Conservation (phyloP, 2,113 vertebrate species). For the Pristiophorus japonicus region DNA sequence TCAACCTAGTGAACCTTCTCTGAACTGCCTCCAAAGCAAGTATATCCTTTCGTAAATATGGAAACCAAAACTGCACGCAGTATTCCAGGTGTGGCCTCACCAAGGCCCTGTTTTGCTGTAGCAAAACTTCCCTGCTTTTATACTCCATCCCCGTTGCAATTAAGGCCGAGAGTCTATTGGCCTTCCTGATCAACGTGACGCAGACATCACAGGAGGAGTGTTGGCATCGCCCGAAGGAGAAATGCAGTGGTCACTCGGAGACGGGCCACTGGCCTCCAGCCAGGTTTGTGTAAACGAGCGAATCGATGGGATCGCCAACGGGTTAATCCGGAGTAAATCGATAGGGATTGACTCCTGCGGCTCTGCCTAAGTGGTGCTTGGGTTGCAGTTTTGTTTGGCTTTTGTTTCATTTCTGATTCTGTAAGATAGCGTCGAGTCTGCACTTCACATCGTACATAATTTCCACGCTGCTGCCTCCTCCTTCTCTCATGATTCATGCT, state of each 20-base stretch:
- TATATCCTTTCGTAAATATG: too few species aligned
- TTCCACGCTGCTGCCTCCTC: background rate
- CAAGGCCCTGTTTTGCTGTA: too few species aligned
- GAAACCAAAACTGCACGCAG: too few species aligned
- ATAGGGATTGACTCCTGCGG: background rate
- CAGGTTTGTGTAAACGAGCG: constrained; percentile 12
- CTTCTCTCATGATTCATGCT: background rate
- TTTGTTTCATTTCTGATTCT: background rate
- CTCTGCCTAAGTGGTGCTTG: background rate
- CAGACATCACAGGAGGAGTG: background rate
- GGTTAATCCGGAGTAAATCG: constrained; percentile 17
- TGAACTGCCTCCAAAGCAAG: too few species aligned
- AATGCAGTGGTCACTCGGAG: background rate
- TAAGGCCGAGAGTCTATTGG: too few species aligned
- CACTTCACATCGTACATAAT: background rate
- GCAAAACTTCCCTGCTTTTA: too few species aligned
- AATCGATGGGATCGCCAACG: constrained; percentile 7
- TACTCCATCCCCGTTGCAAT: too few species aligned
- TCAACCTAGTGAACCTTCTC: too few species aligned
- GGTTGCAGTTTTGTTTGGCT: background rate
- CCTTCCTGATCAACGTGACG: too few species aligned
- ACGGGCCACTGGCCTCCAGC: background rate
- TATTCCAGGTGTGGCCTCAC: too few species aligned
- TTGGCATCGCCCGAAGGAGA: background rate
- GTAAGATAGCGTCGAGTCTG: background rate